Conservation (phyloP, 2,113 vertebrate species). For the Ia io region DNA sequence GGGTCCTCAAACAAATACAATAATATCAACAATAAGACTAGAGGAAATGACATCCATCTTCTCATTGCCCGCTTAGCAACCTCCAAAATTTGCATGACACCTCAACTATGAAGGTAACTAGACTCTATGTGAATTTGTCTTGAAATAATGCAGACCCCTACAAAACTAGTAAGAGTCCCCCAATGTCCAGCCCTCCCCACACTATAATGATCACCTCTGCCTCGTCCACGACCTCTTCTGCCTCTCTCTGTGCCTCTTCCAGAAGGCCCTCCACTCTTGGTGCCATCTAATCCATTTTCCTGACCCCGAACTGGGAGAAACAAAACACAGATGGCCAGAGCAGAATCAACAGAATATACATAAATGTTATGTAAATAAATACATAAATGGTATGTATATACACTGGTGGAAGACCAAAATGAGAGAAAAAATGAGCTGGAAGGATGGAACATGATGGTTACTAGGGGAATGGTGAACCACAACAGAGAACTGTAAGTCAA, state of each 20-base stretch:
- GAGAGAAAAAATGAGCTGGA: conserved; percentile 30
- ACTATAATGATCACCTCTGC: conserved; percentile 87
- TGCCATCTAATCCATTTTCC: conserved; percentile 94
- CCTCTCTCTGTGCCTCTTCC: conserved; percentile 94
- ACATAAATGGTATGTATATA: not conserved
- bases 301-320: conserved; percentile 91
- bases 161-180: not conserved
- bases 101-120: conserved; percentile 6
- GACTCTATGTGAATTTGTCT: not conserved
- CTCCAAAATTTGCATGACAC: not conserved
- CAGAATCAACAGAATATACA: not conserved
- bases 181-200: not conserved
- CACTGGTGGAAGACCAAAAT: not conserved
- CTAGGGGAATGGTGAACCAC: not conserved
- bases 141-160: not conserved
- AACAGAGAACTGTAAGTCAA: not conserved
- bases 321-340: not conserved
- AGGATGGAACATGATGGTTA: not conserved
- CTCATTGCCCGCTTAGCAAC: not conserved
- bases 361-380: not conserved
- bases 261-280: conserved; percentile 88
- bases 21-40: not conserved
- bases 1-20: not conserved
- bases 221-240: conserved; percentile 93
- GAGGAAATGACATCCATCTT: not conserved